Conservation (phyloP, 1,140 invertebrate genomes). For the Drosophila nasuta region DNA sequence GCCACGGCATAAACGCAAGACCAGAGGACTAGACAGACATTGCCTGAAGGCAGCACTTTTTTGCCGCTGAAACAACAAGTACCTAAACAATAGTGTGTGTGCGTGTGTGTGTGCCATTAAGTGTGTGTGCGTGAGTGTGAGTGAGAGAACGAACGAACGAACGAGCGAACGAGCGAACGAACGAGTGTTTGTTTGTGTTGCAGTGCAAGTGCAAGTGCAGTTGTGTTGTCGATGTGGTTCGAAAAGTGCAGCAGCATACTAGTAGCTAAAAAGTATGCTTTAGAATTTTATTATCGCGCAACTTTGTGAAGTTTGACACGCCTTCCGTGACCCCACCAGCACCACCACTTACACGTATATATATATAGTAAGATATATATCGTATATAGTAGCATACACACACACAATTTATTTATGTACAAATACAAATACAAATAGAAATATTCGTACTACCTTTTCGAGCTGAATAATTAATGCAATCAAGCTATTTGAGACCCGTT, state of each 20-base stretch:
- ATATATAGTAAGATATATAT: constrained; percentile 1
- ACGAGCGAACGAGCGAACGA: too few relatives aligned
- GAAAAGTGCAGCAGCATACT: constrained; percentile 69
- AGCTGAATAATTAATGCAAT: constrained; percentile 83
- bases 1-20: constrained; percentile 59
- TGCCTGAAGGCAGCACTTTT: constrained; percentile 61
- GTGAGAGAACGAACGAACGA: not conserved
- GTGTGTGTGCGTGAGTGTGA: constrained; percentile 17
- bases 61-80: constrained; percentile 78
- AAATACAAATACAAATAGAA: not conserved
- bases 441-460: constrained; percentile 47
- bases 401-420: constrained; percentile 5
- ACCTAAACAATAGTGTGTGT: constrained; percentile 49
- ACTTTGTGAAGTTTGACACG: constrained; percentile 71
- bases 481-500: constrained; percentile 69
- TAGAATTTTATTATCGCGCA: constrained; percentile 69
- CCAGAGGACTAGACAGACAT: constrained; percentile 25
- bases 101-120: constrained; percentile 13
- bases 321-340: constrained; percentile 31
- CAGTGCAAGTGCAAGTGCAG: constrained; percentile 23
- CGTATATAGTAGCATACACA: not conserved
- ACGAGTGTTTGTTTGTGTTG: constrained; percentile 21
- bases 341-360: constrained; percentile 18
- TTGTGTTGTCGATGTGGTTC: constrained; percentile 62
- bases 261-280: constrained; percentile 76